Evolutionary conservation across 30 jellyfish, hydroid and myxozoan genomes (phyloP).

Genomic region (Turritopsis rubra): DNA sequence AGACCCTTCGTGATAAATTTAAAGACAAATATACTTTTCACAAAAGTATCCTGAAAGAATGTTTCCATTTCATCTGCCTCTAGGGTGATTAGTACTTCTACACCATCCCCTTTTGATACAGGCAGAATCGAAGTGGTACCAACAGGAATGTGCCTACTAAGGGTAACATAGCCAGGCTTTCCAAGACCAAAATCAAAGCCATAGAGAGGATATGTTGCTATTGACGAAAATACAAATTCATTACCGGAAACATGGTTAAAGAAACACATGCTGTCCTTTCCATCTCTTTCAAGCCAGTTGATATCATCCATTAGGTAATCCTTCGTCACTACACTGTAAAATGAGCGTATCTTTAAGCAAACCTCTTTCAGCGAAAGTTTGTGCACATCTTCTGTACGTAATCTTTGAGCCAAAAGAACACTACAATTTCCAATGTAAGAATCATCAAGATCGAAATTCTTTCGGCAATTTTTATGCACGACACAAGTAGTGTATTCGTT

Average conservation of each 20-base stretch:
- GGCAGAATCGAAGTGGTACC: neutral
- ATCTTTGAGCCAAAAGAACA: neutral
- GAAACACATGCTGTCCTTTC: neutral
- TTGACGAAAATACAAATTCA: neutral
- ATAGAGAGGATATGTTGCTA: neutral
- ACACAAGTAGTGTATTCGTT: neutral
- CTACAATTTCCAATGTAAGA: neutral
- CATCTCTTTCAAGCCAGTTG: neutral
- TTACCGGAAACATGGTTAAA: neutral
- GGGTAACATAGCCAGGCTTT: neutral
- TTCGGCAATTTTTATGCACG: too few species aligned
- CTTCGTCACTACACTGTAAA: neutral
- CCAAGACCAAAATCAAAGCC: neutral
- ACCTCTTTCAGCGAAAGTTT: neutral
- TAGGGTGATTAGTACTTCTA: neutral
- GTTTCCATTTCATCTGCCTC: neutral
- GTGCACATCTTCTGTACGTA: neutral
- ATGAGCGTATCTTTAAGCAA: neutral
- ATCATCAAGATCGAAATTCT: too few species aligned
- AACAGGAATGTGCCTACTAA: neutral
- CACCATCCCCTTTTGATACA: neutral
- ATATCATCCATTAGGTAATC: neutral
- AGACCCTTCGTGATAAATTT: neutral
- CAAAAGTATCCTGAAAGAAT: neutral
- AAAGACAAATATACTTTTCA: neutral